These are phyloP conservation scores for Tapirus terrestris DNA, from an alignment of 2,113 vertebrate genomes.

Conservation along the genomic window DNA sequence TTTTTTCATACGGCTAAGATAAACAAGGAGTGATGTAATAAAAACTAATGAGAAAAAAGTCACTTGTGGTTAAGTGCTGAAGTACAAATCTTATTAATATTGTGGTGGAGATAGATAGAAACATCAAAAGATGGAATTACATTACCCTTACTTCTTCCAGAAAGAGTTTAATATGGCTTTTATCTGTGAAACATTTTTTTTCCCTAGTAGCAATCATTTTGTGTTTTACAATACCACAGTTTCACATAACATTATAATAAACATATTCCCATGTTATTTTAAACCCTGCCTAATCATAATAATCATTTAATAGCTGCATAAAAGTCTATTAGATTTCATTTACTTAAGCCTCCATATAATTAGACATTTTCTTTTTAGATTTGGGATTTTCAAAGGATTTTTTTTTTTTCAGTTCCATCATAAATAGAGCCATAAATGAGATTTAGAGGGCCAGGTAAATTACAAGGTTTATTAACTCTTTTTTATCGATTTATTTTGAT, in stretches of 20 bases:
- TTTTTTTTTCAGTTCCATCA: not conserved
- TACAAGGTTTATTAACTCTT: not conserved
- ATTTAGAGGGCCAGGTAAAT: not conserved
- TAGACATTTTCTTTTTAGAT: conserved; percentile 19
- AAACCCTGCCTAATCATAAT: not conserved
- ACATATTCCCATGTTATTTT: not conserved
- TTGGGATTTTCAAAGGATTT: not conserved
- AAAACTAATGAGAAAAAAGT: not conserved
- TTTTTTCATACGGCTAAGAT: conserved; percentile 42
- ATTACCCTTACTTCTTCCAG: not conserved
- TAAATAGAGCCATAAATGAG: not conserved
- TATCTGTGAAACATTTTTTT: not conserved
- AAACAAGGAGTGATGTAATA: not conserved
- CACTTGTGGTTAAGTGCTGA: not conserved
- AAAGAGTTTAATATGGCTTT: not conserved
- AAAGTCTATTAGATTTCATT: not conserved
- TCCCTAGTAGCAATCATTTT: not conserved
- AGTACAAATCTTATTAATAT: not conserved
- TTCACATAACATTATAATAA: not conserved
- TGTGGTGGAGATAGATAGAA: not conserved
- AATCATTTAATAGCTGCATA: not conserved
- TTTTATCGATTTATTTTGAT: conserved; percentile 5
- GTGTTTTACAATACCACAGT: not conserved
- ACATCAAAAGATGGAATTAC: not conserved
- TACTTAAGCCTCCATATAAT: not conserved